Evolutionary conservation across 2,888 invertebrate genomes (phyloP).

Genomic region (Diarsia rubi): DNA sequence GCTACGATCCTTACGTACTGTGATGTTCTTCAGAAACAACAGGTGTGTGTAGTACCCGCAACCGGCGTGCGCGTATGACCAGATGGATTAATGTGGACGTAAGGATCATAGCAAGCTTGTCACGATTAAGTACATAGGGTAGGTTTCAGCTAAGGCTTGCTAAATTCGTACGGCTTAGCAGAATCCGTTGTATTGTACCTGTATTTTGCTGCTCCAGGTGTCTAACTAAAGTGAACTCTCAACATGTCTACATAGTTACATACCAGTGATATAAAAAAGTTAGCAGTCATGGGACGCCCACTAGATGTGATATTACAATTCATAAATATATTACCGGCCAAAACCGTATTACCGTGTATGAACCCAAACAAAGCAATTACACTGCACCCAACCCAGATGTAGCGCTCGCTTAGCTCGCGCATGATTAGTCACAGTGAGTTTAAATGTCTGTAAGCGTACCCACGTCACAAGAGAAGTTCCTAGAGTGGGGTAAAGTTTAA

Average conservation of each 20-base stretch:
- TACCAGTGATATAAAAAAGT: slow-evolving; percentile 17
- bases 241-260: slow-evolving; percentile 14
- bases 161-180: slow-evolving; percentile 15
- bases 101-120: too few relatives aligned
- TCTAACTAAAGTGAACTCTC: slow-evolving; percentile 8
- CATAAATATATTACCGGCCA: background rate
- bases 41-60: too few relatives aligned
- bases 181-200: slow-evolving; percentile 17
- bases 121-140: background rate
- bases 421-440: background rate
- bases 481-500: background rate
- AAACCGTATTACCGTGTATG: too few relatives aligned
- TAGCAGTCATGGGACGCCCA: background rate
- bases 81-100: too few relatives aligned
- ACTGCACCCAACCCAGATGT: too few relatives aligned
- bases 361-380: too few relatives aligned
- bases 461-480: background rate
- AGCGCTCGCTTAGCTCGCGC: too few relatives aligned
- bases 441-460: background rate
- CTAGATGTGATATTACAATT: background rate
- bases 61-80: too few relatives aligned
- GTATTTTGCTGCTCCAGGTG: slow-evolving; percentile 7
- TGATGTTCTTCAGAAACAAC: too few relatives aligned
- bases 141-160: background rate
- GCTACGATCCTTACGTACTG: too few relatives aligned